Conservation (phyloP, 2,113 vertebrate species). For the Dasypus novemcinctus region DNA sequence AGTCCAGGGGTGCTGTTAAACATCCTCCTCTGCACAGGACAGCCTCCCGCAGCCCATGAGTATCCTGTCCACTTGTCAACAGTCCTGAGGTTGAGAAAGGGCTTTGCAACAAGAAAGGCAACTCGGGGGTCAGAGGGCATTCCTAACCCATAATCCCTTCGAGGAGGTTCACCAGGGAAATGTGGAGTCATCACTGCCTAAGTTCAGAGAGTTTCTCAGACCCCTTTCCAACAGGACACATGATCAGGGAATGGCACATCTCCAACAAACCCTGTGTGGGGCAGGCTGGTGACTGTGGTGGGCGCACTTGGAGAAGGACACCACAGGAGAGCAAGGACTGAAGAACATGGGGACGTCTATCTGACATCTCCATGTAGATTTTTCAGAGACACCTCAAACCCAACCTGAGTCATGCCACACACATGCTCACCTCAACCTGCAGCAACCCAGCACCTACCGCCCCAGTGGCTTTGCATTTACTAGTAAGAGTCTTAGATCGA, state of each 20-base stretch:
- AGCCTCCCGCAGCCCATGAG: not conserved
- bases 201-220: not conserved
- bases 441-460: not conserved
- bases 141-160: not conserved
- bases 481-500: not conserved
- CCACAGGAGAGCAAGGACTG: not conserved
- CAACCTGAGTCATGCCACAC: not conserved
- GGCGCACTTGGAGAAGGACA: not conserved
- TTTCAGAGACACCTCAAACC: not conserved
- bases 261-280: not conserved
- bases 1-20: not conserved
- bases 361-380: not conserved
- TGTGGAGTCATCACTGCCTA: not conserved
- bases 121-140: not conserved
- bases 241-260: too few species aligned
- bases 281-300: not conserved
- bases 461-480: not conserved
- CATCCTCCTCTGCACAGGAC: not conserved
- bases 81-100: not conserved
- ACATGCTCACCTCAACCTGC: not conserved
- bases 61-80: not conserved
- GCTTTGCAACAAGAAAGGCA: not conserved
- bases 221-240: not conserved
- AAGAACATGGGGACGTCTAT: not conserved
- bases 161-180: not conserved